These are phyloP conservation scores for Epinephelus malabaricus DNA, from an alignment of 2,797 vertebrate genomes.

Conservation along the genomic window DNA sequence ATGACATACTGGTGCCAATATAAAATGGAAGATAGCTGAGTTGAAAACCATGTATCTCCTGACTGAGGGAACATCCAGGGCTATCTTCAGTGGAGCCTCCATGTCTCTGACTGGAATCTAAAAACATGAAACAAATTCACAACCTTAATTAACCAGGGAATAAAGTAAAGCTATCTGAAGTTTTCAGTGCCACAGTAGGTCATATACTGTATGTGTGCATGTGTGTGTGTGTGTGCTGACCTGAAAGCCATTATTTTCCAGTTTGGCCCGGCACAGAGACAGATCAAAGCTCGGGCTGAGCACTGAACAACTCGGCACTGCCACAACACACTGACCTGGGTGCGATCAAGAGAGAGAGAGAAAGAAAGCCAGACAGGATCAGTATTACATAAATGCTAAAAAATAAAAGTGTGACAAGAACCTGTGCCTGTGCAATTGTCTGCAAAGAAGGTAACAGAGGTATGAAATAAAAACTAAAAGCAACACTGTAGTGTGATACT, in stretches of 20 bases:
- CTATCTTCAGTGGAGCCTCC: conserved; percentile 78
- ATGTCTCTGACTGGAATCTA: conserved; percentile 83
- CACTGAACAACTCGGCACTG: conserved; percentile 68
- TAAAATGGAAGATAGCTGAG: conserved; percentile 84
- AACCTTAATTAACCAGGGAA: not conserved
- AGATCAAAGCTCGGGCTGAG: conserved; percentile 83
- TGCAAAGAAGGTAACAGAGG: not conserved
- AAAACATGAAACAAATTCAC: not conserved
- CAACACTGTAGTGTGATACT: not conserved
- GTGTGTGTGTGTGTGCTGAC: conserved; percentile 52
- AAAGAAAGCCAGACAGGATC: not conserved
- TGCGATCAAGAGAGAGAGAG: not conserved
- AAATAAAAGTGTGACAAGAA: too few relatives aligned
- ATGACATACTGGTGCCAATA: conserved; percentile 83
- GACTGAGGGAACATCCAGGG: conserved; percentile 81
- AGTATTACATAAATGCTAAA: not conserved
- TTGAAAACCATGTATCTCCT: conserved; percentile 87
- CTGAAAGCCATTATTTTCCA: conserved; percentile 83
- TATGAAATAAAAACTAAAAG: not conserved
- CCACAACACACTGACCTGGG: conserved; percentile 82
- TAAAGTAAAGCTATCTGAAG: not conserved
- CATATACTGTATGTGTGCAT: not conserved
- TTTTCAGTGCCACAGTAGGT: not conserved
- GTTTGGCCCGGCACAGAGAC: conserved; percentile 68
- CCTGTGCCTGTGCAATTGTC: too few relatives aligned